Evolutionary conservation across 2,888 invertebrate species (phyloP), one percentile per base, ranked within the genome.

Genomic region (Caenorhabditis sp.): DNA sequence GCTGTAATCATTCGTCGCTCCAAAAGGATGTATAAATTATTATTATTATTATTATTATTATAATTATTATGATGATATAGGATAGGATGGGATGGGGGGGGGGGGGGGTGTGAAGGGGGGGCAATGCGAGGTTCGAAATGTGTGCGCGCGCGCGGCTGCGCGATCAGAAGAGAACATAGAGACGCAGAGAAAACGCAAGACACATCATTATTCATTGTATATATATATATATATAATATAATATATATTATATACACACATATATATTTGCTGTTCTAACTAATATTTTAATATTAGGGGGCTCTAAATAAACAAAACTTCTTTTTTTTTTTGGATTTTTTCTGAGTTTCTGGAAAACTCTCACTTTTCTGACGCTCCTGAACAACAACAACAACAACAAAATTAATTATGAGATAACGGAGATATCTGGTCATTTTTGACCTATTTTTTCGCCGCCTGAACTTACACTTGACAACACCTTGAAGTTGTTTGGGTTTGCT

Each of bases 401-500:
- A 23, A 51, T 23, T 21, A 51, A 51, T 51, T 23, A 31, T 31
- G 23, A 51, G 21, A 51, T 23, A 51, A 51, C 51, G 23, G 23
- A 6, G n/a, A 23, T 51, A 51, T 51, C 51, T 51, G 17, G 5
- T 50, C 50, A 50, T n/a, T 50, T 50, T 50, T 19, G 51, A 51
- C 43, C 43, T 43, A 43, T 17, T 43, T 43, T 43, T 43, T 26
- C 21, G 17, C 5, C 24, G 10, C 3, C 2, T 26, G 14, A 8
- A 82, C 89, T 89, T 91, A 94, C 94, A 93, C 92, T 95, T 92
- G 83, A 94, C 93, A 87, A 96, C 95, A 94, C 95, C 84, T 94
- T 94, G 77, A 95, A 95, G 87, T 95, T 90, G 89, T 94, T 94
- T 79, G 92, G 95, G 95, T 88, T 93, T 93, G 89, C 93, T 95